Evolutionary conservation across 1,140 invertebrate species (phyloP).

Genomic region (Heliconius eleuchia): DNA sequence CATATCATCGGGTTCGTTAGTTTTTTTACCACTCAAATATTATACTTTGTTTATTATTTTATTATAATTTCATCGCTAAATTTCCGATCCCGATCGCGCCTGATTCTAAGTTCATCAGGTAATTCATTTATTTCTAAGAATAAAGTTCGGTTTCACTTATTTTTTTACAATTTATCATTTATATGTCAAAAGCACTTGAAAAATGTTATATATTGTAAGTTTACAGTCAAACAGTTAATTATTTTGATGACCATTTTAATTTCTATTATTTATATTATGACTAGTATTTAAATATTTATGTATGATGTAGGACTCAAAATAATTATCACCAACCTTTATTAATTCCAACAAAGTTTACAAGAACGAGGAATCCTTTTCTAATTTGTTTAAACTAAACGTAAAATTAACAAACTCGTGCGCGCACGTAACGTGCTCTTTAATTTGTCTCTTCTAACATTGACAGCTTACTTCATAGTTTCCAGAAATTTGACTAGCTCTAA

Average conservation of each 20-base stretch:
- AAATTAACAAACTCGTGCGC: slow-evolving; percentile 2
- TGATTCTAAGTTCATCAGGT: too few relatives aligned
- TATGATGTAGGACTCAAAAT: neutral
- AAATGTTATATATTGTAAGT: too few relatives aligned
- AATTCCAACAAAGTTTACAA: neutral
- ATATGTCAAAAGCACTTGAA: too few relatives aligned
- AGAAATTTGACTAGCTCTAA: neutral
- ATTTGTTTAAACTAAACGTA: slow-evolving; percentile 1
- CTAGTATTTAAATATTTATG: neutral
- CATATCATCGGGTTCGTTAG: slow-evolving; percentile 6
- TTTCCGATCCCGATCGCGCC: too few relatives aligned
- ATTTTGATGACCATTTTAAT: too few relatives aligned
- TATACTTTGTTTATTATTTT: neutral
- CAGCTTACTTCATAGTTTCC: neutral
- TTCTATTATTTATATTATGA: too few relatives aligned
- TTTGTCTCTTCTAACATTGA: neutral
- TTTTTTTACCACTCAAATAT: neutral
- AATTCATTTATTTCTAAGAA: too few relatives aligned
- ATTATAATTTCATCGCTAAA: neutral
- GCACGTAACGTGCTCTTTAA: neutral
- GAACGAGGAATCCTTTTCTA: slow-evolving; percentile 9
- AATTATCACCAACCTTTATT: neutral
- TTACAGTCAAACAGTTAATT: too few relatives aligned
- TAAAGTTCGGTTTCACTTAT: too few relatives aligned
- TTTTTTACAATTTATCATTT: too few relatives aligned